These are phyloP conservation scores for Escarpia spicata DNA, from an alignment of 2,888 invertebrate genomes.

Conservation along the genomic window DNA sequence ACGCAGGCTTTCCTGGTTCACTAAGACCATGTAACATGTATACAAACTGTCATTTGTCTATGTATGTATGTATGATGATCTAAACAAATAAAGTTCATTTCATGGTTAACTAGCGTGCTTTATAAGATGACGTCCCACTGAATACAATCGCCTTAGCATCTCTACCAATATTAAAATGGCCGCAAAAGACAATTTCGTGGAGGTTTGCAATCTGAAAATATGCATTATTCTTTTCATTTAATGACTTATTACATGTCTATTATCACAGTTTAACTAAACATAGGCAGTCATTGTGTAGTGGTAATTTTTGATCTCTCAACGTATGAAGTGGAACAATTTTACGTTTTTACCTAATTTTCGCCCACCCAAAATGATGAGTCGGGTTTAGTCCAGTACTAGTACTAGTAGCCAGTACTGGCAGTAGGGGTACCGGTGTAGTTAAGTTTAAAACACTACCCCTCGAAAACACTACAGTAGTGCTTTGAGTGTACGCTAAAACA, in stretches of 20 bases:
- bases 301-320: background rate
- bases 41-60: background rate
- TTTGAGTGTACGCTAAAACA: no score
- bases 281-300: background rate
- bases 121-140: background rate
- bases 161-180: background rate
- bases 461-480: no score
- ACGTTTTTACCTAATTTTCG: background rate
- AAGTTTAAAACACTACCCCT: no score
- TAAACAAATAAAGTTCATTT: background rate
- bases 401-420: no score
- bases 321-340: background rate
- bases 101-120: no score
- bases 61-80: background rate
- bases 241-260: background rate
- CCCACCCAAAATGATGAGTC: background rate
- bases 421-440: no score
- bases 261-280: background rate
- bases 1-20: no score
- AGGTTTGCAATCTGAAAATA: background rate
- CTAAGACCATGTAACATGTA: background rate
- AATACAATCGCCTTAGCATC: background rate
- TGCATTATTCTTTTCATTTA: background rate
- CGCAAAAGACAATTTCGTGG: background rate
- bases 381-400: no score